Evolutionary conservation across 2,797 vertebrate species (phyloP).

Genomic region (Artibeus lituratus): DNA sequence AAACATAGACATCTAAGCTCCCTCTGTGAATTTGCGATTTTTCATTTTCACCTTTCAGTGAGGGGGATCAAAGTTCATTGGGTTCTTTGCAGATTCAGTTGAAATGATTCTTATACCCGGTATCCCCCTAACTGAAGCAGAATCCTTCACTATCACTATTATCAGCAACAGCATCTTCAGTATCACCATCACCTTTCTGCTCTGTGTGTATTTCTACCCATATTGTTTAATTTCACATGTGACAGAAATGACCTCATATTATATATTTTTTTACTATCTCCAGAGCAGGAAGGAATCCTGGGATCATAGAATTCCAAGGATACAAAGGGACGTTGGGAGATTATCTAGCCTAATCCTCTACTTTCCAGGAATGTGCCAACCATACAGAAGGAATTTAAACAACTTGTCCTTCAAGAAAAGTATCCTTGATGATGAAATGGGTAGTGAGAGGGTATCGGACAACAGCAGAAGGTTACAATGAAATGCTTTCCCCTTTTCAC

Average conservation of each 20-base stretch:
- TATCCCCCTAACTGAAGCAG: background rate
- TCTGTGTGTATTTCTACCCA: background rate
- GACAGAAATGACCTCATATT: background rate
- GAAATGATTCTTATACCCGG: background rate
- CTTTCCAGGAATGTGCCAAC: background rate
- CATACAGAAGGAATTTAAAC: background rate
- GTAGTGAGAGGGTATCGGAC: background rate
- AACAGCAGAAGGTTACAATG: background rate
- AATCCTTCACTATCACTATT: background rate
- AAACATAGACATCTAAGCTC: background rate
- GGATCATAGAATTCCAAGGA: background rate
- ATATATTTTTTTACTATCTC: background rate
- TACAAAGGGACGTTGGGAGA: background rate
- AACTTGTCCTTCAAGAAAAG: slow-evolving; percentile 5
- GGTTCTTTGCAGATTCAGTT: background rate
- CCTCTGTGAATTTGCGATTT: background rate
- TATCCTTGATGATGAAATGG: background rate
- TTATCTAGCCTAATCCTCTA: background rate
- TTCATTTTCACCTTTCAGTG: background rate
- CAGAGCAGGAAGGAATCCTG: background rate
- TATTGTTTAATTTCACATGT: background rate
- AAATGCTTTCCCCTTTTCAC: background rate
- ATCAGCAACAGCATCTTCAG: background rate
- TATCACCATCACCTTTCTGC: background rate
- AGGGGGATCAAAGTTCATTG: background rate